Evolutionary conservation across 1,140 invertebrate species (phyloP).

Genomic region (Drosophila bifasciata): DNA sequence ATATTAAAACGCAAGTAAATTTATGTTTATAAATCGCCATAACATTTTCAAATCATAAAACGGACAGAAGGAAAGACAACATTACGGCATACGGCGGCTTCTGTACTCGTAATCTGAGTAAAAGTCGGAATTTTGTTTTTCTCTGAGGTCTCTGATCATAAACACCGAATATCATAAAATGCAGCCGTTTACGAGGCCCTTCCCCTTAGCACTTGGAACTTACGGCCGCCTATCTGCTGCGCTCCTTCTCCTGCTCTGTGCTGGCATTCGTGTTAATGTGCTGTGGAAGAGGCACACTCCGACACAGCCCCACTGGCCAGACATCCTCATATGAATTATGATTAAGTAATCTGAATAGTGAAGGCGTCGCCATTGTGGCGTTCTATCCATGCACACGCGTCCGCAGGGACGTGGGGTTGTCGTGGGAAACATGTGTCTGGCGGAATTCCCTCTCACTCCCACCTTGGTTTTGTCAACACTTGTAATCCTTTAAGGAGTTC

Average conservation of each 20-base stretch:
- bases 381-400: neutral
- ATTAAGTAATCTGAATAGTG: constrained; percentile 42
- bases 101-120: constrained; percentile 34
- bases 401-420: neutral
- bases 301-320: too few species aligned
- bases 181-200: constrained; percentile 45
- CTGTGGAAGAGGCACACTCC: constrained; percentile 16
- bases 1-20: too few species aligned
- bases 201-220: constrained; percentile 21
- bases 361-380: constrained; percentile 9
- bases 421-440: constrained; percentile 28
- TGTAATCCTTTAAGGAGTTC: constrained; percentile 40
- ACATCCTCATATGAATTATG: constrained; percentile 44
- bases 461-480: constrained; percentile 25
- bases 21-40: constrained; percentile 14
- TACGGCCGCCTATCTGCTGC: constrained; percentile 7
- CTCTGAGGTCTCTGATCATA: constrained; percentile 23
- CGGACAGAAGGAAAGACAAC: constrained; percentile 14
- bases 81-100: constrained; percentile 1
- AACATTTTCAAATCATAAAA: constrained; percentile 47
- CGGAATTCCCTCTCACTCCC: constrained; percentile 8
- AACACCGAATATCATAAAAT: constrained; percentile 62
- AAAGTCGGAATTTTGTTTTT: constrained; percentile 8
- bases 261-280: constrained; percentile 52
- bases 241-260: neutral